These are phyloP conservation scores for Archaeoteleia sp. DNA, from an alignment of 2,888 invertebrate genomes.

Conservation along the genomic window DNA sequence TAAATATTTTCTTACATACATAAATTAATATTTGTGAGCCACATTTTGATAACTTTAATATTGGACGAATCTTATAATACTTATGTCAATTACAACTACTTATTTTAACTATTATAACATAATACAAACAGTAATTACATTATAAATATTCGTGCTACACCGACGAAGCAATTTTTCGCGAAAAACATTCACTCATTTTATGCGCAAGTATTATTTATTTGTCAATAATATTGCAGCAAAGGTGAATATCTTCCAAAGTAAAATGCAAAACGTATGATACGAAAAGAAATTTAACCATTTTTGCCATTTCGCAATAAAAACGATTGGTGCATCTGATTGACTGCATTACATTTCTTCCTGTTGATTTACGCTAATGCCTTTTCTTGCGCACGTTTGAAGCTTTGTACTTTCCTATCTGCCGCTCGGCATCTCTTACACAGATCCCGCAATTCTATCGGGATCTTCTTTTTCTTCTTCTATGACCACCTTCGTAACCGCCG, in stretches of 20 bases:
- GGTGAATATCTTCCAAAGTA: constrained; percentile 24
- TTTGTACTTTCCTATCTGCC: constrained; percentile 46
- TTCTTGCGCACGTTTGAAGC: constrained; percentile 17
- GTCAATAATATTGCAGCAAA: constrained; percentile 27
- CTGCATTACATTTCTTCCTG: constrained; percentile 6
- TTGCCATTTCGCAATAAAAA: constrained; percentile 11
- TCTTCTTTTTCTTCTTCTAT: constrained; percentile 77
- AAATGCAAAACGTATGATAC: constrained; percentile 24
- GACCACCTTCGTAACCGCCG: constrained; percentile 70
- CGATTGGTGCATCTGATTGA: constrained; percentile 8
- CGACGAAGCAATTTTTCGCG: constrained; percentile 1
- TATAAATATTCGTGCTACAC: constrained; percentile 32
- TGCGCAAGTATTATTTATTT: constrained; percentile 22
- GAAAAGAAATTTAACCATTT: constrained; percentile 19
- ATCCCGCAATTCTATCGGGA: constrained; percentile 28
- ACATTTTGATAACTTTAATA: too few relatives aligned
- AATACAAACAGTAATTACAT: constrained; percentile 31
- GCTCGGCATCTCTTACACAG: constrained; percentile 40
- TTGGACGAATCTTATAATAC: constrained; percentile 8
- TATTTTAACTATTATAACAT: constrained; percentile 26
- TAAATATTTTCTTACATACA: too few relatives aligned
- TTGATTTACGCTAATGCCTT: constrained; percentile 20
- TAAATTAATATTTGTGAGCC: too few relatives aligned
- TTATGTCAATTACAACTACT: constrained; percentile 10
- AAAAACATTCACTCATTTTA: constrained; percentile 28